Evolutionary conservation across 2,888 invertebrate species (phyloP), one percentile per base, ranked within the genome.

Genomic region (Leistus spinibarbis): DNA sequence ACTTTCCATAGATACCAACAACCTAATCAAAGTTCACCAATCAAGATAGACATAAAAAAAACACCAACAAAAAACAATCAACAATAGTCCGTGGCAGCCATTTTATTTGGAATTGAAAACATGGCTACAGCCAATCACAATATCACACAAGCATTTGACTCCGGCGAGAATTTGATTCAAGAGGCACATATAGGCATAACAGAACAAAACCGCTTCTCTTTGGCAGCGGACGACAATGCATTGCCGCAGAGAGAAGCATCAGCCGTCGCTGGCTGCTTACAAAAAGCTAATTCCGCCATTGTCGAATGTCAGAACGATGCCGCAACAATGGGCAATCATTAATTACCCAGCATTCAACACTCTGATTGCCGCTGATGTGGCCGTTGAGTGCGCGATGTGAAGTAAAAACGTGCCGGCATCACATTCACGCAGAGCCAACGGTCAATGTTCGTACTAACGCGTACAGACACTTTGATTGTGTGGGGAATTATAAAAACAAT

Each of bases 281-380:
- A 70, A 70, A 70, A 70, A 70, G 63, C 70, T 69, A 69, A 70
- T 70, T 40, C 70, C 62, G 63, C 63, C 63, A 70, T 70, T 70
- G 63, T 69, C 24, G 60, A 40, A 40, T 40, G 40, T 40, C 40
- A 40, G 40, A 40, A 7, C 40, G 40, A 19, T 19, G 17, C 60
- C 60, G 60, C 22, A 60, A 60, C 60, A 60, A 60, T 60, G 19
- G 60, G 20, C 60, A 60, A 60, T 60, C 60, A 60, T 60, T 60
- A 60, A 60, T 60, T 60, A 60, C 60, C 19, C 10, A 60, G 60
- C 60, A 60, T 60, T 17, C 60, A 60, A 60, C 60, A 40, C 40
- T 40, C 40, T 40, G 40, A 40, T 40, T 40, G 40, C 40, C 40
- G 40, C 40, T 40, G 40, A 40, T 40, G 40, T 40, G 40, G 40